Base-by-base conservation (phyloP, 2,113 vertebrate species). In the Urocitellus parryii region DNA sequence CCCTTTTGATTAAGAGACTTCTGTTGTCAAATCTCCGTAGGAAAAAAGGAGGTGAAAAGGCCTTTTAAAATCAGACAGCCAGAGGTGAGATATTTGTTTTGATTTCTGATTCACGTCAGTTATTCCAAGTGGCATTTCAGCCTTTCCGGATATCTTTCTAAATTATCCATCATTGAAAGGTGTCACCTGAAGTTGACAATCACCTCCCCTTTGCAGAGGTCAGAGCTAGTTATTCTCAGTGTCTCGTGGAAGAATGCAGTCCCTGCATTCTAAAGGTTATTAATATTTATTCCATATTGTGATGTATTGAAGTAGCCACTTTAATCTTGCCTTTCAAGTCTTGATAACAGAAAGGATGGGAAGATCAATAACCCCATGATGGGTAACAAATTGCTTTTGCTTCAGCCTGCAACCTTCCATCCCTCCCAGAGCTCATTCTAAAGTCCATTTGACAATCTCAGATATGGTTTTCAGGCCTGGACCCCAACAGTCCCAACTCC, bases 321-420 rank as follows among this genome's bases (percentile, higher is more conserved):
- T 94, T 96, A 94, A 95, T 95, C 97, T 97, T n/a, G 10, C 78
- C 95, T 92, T 91, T 96, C 92, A 82, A 91, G 91, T 83, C 93
- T 95, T 79, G 88, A 97, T 90, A 96, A 94, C 92, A 86, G 89
- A 96, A 97, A 94, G 92, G 95, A 97, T 96, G 96, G 92, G 73
- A 80, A 97, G 95, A 98, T 98, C 98, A 97, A 96, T 98, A 89
- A 87, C 82, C 95, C 76, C 96, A 95, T 94, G 70, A 97, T 91
- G 94, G 96, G 96, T 96, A 96, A 97, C 96, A 98, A 98, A 98
- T 98, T 98, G 96, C 96, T 97, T 97, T 97, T 95, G 77, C 97
- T 95, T 77, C 97, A 97, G 68, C 80, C 94, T 63, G 34, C 88
- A 96, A 68, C 68, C 94, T 84, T 89, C 68, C 94, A 94, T 89